phyloP scores from a whole-genome alignment of 1,140 invertebrate species.

The Drosophila bifasciata region DNA sequence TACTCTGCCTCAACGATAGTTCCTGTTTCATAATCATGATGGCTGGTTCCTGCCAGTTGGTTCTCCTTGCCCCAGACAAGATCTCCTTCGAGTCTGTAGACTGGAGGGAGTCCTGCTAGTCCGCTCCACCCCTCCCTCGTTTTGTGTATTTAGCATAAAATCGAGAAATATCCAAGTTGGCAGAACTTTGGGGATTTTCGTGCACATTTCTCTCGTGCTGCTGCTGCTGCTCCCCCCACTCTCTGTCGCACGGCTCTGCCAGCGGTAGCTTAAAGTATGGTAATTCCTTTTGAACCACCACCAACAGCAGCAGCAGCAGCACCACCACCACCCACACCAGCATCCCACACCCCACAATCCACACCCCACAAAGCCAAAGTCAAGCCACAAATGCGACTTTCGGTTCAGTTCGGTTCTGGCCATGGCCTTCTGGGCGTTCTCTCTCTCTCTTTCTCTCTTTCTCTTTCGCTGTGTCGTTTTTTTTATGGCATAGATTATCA shows the following conservation, averaged over 20 bases:
- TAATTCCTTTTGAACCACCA: slow-evolving; percentile 57
- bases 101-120: no score
- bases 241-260: slow-evolving; percentile 15
- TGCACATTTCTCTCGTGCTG: slow-evolving; percentile 18
- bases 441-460: no score
- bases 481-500: slow-evolving; percentile 83
- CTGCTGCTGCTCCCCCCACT: no score
- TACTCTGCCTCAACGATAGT: neutral
- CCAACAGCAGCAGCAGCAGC: neutral
- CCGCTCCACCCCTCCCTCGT: no score
- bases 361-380: slow-evolving; percentile 33
- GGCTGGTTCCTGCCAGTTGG: neutral
- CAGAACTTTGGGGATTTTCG: slow-evolving; percentile 33
- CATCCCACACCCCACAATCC: neutral
- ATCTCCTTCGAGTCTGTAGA: no score
- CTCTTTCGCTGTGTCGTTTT: slow-evolving; percentile 21
- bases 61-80: neutral
- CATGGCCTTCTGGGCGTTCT: slow-evolving; percentile 20
- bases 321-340: neutral
- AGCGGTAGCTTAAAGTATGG: slow-evolving; percentile 80
- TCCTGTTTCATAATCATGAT: neutral
- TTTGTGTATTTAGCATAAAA: slow-evolving; percentile 42
- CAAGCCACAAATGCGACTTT: slow-evolving; percentile 69
- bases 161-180: slow-evolving; percentile 37
- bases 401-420: slow-evolving; percentile 29